Percentiles rank a stretch among this genome's conserved stretches.
phyloP scores from a whole-genome alignment of 1,140 invertebrate genomes.

The Ladona fulva region DNA sequence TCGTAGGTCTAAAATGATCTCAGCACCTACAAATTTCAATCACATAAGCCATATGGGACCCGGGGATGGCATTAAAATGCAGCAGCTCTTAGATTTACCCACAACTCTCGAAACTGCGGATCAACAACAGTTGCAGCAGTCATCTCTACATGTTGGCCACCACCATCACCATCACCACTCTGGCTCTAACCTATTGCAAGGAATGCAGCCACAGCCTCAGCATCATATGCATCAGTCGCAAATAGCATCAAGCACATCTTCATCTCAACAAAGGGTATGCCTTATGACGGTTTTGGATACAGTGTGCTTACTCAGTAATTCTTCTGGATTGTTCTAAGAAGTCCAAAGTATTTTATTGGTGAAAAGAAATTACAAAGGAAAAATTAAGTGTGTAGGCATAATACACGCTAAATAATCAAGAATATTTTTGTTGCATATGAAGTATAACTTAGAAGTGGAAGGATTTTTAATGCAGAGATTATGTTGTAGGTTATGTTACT shows the following conservation, averaged over 20 bases:
- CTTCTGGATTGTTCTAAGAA: not conserved
- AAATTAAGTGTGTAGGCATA: too few relatives aligned
- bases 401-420: too few relatives aligned
- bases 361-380: too few relatives aligned
- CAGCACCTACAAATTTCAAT: conserved; percentile 95
- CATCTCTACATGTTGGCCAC: not conserved
- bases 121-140: conserved; percentile 33
- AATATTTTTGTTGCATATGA: too few relatives aligned
- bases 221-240: conserved; percentile 21
- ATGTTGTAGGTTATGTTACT: too few relatives aligned
- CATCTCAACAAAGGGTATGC: conserved; percentile 20
- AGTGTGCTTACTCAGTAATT: not conserved
- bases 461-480: too few relatives aligned
- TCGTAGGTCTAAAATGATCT: conserved; percentile 88
- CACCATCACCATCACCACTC: conserved; percentile 23
- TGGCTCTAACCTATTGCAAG: conserved; percentile 29
- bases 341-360: not conserved
- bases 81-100: conserved; percentile 84
- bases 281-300: not conserved
- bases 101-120: conserved; percentile 73
- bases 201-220: conserved; percentile 28
- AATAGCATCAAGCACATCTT: conserved; percentile 21
- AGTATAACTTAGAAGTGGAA: too few relatives aligned
- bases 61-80: conserved; percentile 87
- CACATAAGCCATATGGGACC: conserved; percentile 99